Base-by-base conservation (phyloP, 2,888 invertebrate genomes). In the Chloroclystis v-ata region DNA sequence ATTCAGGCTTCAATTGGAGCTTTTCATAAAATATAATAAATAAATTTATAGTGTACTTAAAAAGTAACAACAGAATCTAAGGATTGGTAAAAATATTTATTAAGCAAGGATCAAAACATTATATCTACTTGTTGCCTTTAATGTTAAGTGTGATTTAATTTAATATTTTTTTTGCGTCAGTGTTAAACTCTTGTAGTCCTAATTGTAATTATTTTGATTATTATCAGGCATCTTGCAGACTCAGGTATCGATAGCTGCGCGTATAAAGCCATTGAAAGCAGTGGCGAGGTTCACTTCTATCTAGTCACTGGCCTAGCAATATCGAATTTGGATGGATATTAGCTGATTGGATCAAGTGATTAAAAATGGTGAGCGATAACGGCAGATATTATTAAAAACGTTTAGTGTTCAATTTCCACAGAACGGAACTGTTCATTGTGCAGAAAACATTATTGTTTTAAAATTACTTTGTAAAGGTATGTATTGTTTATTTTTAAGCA, bases 201-300 rank as follows among this genome's bases (percentile, higher is more conserved):
- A n/a, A n/a, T n/a, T n/a, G n/a, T n/a, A 20, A 20, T 20, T 35
- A 35, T 35, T 24, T 35, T 20, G 5, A 20, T 20, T 5, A 65
- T 65, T 61, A 69, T 49, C 56, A 52, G 42, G 49, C 45, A 61
- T 59, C 49, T 53, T 50, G 35, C 58, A 54, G 52, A 50, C 61
- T 29, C 48, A 12, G 32, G 33, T 28, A 14, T 26, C 28, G 68
- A 68, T 72, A 70, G 61, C 62, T 59, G 61, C 63, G 67, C 61
- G 62, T 77, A 78, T 78, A 78, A 73, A 78, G 67, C 56, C 60
- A 46, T 53, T 54, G 60, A 58, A 54, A 45, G 25, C 28, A 47
- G 38, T 54, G 47, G 47, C 42, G 20, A 47, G 49, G 49, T 51
- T 58, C 75, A 78, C 64, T 75, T 64, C 67, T 56, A 57, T 54